Conservation (phyloP, 2,113 vertebrate species). For the Danionella cerebrum region DNA sequence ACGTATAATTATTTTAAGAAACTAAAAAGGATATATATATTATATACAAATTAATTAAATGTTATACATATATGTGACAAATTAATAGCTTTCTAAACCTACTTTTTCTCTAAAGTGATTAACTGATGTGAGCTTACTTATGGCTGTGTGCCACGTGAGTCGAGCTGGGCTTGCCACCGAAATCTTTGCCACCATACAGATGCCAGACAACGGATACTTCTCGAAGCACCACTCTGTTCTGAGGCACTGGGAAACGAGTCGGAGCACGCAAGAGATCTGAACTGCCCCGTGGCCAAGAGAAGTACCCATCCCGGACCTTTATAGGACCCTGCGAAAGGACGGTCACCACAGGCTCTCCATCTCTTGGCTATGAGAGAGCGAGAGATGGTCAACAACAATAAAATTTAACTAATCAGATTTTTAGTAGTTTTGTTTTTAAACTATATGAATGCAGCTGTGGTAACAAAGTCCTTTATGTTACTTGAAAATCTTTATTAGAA, state of each 20-base stretch:
- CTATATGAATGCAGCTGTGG: no score
- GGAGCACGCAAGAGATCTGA: slow-evolving; percentile 80
- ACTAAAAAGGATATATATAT: no score
- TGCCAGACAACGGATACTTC: slow-evolving; percentile 88
- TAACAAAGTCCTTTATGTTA: no score
- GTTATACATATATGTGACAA: no score
- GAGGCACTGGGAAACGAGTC: slow-evolving; percentile 75
- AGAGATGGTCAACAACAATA: neutral
- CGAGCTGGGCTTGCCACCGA: slow-evolving; percentile 61
- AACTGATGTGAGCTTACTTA: slow-evolving; percentile 55
- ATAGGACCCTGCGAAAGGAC: slow-evolving; percentile 69
- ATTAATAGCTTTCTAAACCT: no score
- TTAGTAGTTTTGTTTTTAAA: no score
- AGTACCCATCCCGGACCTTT: slow-evolving; percentile 73
- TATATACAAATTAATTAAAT: no score
- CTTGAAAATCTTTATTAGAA: no score
- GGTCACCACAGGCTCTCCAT: slow-evolving; percentile 80
- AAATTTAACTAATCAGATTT: no score
- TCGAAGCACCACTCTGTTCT: slow-evolving; percentile 74
- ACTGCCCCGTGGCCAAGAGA: slow-evolving; percentile 79
- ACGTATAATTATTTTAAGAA: no score
- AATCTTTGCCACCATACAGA: slow-evolving; percentile 83
- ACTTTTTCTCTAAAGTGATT: no score
- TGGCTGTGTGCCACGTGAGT: slow-evolving; percentile 54
- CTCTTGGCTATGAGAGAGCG: slow-evolving; percentile 62